A percentile compares a stretch with the other conserved stretches of the same genome.
Evolutionary conservation across 2,888 invertebrate species (phyloP).

Genomic region (Leptinotarsa rubiginosa): DNA sequence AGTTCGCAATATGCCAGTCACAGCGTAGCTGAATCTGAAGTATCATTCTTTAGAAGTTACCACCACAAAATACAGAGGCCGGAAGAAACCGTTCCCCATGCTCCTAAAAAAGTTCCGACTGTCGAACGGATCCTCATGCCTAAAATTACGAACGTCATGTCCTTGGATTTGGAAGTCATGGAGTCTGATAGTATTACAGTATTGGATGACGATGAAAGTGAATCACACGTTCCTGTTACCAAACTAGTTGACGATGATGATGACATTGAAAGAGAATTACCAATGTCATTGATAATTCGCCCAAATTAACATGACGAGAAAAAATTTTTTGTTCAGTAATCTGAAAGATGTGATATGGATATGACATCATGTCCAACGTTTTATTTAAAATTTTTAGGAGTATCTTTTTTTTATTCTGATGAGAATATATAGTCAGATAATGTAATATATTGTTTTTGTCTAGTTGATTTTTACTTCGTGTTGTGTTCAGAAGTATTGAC

Average conservation of each 20-base stretch:
- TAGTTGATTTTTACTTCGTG: too few species aligned
- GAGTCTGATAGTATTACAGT: conserved; percentile 31
- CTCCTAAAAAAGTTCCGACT: neutral
- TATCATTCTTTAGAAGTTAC: neutral
- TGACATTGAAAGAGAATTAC: conserved; percentile 36
- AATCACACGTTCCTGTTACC: neutral
- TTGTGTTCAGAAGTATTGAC: too few species aligned
- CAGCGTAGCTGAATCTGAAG: neutral
- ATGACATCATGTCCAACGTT: neutral
- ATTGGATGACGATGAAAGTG: conserved; percentile 13
- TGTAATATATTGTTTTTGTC: too few species aligned
- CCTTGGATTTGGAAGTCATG: conserved; percentile 11
- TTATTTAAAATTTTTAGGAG: neutral
- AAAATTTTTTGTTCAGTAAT: neutral
- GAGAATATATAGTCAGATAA: neutral
- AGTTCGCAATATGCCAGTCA: neutral
- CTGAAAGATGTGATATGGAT: conserved; percentile 5
- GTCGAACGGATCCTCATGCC: conserved; percentile 26
- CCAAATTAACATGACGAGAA: neutral
- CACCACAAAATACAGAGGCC: neutral
- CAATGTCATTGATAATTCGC: conserved; percentile 33
- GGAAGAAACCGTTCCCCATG: neutral
- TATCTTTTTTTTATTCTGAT: neutral
- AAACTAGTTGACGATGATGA: conserved; percentile 11
- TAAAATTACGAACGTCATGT: conserved; percentile 33